Conservation (phyloP, 2,888 invertebrate genomes). For the Brachypterus glaber region DNA sequence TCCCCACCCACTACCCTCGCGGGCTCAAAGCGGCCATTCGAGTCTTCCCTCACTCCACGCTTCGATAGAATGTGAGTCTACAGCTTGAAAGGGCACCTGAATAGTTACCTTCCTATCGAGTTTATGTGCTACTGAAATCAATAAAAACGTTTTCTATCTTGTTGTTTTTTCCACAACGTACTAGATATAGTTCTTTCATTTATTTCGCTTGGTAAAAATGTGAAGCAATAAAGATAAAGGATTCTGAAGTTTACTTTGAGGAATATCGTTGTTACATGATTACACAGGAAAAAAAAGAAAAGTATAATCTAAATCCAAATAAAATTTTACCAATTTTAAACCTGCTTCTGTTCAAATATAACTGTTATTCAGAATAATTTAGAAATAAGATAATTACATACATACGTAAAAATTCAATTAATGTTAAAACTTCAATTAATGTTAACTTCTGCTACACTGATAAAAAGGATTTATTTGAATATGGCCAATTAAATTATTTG, state of each 20-base stretch:
- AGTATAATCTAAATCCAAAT: too few species aligned
- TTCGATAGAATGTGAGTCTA: conserved; percentile 28
- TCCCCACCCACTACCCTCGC: conserved; percentile 18
- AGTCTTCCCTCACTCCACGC: conserved; percentile 28
- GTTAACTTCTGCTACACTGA: too few species aligned
- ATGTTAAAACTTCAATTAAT: too few species aligned
- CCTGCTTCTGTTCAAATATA: too few species aligned
- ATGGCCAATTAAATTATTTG: too few species aligned
- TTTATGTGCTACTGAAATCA: conserved; percentile 63
- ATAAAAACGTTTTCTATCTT: conserved; percentile 48
- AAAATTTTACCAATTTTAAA: too few species aligned
- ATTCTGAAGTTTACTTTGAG: conserved; percentile 27
- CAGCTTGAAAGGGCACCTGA: conserved; percentile 28
- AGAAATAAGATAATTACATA: too few species aligned
- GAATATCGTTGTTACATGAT: conserved; percentile 29
- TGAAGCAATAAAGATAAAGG: conserved; percentile 30
- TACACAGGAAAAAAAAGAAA: too few species aligned
- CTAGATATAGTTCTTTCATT: conserved; percentile 18
- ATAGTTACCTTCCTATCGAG: conserved; percentile 45
- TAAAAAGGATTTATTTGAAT: too few species aligned
- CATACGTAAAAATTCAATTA: too few species aligned
- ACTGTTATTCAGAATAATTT: too few species aligned
- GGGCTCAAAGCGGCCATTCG: conserved; percentile 34
- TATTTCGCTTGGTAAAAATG: conserved; percentile 21
- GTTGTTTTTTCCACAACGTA: conserved; percentile 25